Conservation (phyloP, 2,888 invertebrate genomes). For the Cynaeus angustus region DNA sequence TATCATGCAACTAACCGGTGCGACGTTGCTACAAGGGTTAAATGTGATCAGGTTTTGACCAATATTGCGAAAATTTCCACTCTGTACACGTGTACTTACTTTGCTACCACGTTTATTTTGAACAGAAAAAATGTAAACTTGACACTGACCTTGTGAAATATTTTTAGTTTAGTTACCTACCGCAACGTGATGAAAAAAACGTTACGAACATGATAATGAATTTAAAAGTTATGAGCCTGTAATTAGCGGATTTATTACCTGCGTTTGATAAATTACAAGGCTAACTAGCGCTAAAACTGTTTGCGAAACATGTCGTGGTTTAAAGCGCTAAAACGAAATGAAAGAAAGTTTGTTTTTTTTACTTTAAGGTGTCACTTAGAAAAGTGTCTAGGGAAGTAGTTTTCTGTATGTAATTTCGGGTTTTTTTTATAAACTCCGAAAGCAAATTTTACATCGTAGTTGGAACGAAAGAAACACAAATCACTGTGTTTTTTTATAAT, state of each 20-base stretch:
- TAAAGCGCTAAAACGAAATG: too few species aligned
- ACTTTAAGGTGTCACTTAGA: too few species aligned
- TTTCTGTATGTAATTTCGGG: too few species aligned
- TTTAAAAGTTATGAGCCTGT: background rate
- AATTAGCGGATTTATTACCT: background rate
- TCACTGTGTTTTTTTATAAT: too few species aligned
- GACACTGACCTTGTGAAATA: background rate
- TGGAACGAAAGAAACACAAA: too few species aligned
- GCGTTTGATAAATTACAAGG: too few species aligned
- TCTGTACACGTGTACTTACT: background rate
- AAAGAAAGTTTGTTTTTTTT: too few species aligned
- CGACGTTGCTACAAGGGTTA: background rate
- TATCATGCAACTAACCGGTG: background rate
- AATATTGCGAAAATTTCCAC: background rate
- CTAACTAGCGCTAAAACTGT: too few species aligned
- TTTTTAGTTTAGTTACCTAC: constrained; percentile 1
- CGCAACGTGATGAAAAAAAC: background rate
- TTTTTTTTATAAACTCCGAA: too few species aligned
- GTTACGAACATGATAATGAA: background rate
- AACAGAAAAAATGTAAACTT: constrained; percentile 2
- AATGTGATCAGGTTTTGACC: background rate
- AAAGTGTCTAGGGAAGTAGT: too few species aligned
- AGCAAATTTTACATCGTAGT: too few species aligned
- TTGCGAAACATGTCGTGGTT: too few species aligned
- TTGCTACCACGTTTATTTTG: background rate